Evolutionary conservation across 2,888 invertebrate genomes (phyloP), one percentile per base, ranked within the genome.

Genomic region (Doris montereyensis): DNA sequence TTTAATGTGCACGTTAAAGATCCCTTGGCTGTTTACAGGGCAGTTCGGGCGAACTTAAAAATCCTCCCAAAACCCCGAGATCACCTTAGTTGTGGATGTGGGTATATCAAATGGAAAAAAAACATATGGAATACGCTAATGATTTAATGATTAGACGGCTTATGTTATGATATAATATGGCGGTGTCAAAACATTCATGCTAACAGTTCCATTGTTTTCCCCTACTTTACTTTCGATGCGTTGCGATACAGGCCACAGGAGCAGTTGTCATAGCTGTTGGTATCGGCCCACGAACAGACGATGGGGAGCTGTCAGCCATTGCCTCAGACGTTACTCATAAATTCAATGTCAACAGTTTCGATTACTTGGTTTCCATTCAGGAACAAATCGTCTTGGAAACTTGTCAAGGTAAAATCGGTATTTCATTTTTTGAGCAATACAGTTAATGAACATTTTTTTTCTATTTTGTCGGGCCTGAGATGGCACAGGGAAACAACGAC

Each of bases 261-360:
- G 78, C 78, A 1, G 28, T 57, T 30, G 78, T 78, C 24, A 78
- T 78, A n/a, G 78, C 78, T 0, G 52, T 78, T n/a, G 78, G 78
- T 28, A 78, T 78, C 28, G 78, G 78, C 30, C 1, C n/a, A 1
- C 60, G 73, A 57, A 62, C 78, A 4, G 67, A 73, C 24, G 62
- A 62, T 13, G 60, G 24, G 30, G 78, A 78, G 34, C 67, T 78
- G 8, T 26, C 30, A 0, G 73, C 62, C 13, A 78, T 78, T 57
- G 78, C 78, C 24, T 62, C 78, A 0, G 78, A 78, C 57, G 5
- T 65, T 10, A 32, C 52, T 1, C 78, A 78, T 52, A 74, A 74
- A n/a, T 78, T 78, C 67, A 73, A 26, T 28, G 78, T 78, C 24
- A 62, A 57, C 65, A 67, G 17, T 35, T 78, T 78, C 34, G 78